A percentile compares a stretch with the other conserved stretches of the same genome.
These are phyloP conservation scores for Ophion costatus DNA, from an alignment of 2,888 invertebrate species.

Conservation along the genomic window DNA sequence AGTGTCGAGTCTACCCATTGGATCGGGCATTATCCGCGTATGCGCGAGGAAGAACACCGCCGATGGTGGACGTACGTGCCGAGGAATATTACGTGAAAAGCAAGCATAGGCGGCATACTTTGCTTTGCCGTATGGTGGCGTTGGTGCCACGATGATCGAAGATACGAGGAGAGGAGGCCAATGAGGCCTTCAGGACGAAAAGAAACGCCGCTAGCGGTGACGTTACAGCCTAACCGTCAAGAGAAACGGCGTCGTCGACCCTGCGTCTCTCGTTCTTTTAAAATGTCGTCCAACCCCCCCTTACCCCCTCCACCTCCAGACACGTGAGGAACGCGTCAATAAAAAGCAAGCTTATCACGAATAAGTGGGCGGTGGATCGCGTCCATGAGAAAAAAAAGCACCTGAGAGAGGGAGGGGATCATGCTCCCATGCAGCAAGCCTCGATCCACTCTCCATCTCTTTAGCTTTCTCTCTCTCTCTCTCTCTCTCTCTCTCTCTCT, in stretches of 20 bases:
- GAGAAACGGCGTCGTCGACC: neutral
- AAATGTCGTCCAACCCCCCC: slow-evolving; percentile 23
- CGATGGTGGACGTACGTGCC: slow-evolving; percentile 23
- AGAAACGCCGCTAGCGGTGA: slow-evolving; percentile 19
- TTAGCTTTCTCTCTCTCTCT: neutral
- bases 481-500: neutral
- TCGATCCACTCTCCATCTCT: slow-evolving; percentile 24
- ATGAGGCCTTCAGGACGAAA: slow-evolving; percentile 20
- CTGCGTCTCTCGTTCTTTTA: slow-evolving; percentile 24
- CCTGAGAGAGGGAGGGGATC: slow-evolving; percentile 41
- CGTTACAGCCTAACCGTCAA: slow-evolving; percentile 22
- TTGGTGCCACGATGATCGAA: slow-evolving; percentile 12
- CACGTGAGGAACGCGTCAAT: slow-evolving; percentile 42
- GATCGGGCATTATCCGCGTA: slow-evolving; percentile 1
- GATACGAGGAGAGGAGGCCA: slow-evolving; percentile 2
- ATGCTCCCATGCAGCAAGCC: neutral
- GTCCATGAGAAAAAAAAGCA: slow-evolving; percentile 7
- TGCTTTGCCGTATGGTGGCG: slow-evolving; percentile 5
- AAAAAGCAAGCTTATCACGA: slow-evolving; percentile 55
- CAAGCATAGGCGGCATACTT: neutral
- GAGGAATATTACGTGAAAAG: slow-evolving; percentile 47
- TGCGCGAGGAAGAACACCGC: neutral
- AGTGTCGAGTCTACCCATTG: slow-evolving; percentile 20
- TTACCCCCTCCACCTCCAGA: neutral
- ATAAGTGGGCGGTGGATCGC: slow-evolving; percentile 50